Conservation (phyloP, 2,113 vertebrate species). For the Ctenomys sociabilis region DNA sequence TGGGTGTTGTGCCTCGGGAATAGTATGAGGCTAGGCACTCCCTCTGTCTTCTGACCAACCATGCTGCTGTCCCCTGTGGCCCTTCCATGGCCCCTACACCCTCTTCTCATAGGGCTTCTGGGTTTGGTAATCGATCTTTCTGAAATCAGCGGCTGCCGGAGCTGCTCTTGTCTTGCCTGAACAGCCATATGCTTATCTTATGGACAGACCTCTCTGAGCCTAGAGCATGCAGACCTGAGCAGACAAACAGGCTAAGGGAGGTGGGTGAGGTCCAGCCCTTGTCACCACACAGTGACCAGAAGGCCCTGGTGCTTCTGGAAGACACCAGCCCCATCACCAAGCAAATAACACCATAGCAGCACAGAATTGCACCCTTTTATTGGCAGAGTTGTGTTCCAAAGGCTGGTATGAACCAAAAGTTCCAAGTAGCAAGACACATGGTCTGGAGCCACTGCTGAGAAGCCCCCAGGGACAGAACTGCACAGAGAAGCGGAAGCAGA, state of each 20-base stretch:
- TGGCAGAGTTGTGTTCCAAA: conserved; percentile 76
- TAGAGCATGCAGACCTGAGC: neutral
- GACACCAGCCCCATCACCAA: neutral
- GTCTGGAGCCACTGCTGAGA: conserved; percentile 55
- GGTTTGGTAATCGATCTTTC: rapidly evolving
- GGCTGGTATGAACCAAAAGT: conserved; percentile 52
- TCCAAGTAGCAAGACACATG: conserved; percentile 55
- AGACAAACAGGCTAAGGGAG: rapidly evolving
- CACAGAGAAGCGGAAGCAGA: conserved; percentile 48
- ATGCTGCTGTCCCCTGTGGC: rapidly evolving
- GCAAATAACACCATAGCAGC: neutral
- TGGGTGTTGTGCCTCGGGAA: neutral
- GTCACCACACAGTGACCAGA: neutral
- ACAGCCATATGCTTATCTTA: no score
- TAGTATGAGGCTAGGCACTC: neutral
- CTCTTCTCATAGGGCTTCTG: neutral
- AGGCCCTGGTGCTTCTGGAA: neutral
- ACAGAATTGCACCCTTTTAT: conserved; percentile 66
- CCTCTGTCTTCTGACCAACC: rapidly evolving
- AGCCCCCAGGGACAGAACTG: conserved; percentile 38
- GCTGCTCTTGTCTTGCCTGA: neutral
- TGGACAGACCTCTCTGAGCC: neutral
- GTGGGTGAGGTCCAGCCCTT: neutral
- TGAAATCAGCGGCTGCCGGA: neutral
- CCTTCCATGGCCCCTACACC: rapidly evolving